phyloP scores from a whole-genome alignment of 2,888 invertebrate genomes.

The Lissocephala sabroskyi region DNA sequence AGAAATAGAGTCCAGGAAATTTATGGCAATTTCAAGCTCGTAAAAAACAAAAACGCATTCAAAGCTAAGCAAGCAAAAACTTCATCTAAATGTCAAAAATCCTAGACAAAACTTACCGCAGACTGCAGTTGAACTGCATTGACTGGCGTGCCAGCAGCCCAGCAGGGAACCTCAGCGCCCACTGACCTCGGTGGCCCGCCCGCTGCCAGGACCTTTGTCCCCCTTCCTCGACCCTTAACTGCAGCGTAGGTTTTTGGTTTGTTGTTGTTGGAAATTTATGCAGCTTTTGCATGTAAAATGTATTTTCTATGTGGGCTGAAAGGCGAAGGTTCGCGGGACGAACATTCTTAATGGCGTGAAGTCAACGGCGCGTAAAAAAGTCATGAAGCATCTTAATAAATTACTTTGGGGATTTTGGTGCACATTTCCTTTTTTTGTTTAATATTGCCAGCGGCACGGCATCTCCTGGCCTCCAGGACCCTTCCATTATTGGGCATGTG shows the following conservation, averaged over 20 bases:
- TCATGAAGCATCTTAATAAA: constrained; percentile 71
- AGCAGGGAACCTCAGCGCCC: too few relatives aligned
- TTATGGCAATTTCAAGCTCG: constrained; percentile 53
- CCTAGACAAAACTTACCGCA: constrained; percentile 37
- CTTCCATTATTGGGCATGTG: too few relatives aligned
- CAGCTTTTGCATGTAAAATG: constrained; percentile 44
- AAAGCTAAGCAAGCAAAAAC: constrained; percentile 54
- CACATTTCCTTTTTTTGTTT: constrained; percentile 65
- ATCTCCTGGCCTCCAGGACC: too few relatives aligned
- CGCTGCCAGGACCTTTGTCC: too few relatives aligned
- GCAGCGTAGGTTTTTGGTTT: too few relatives aligned
- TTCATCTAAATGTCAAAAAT: constrained; percentile 58
- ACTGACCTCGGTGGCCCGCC: too few relatives aligned
- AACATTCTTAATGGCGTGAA: constrained; percentile 69
- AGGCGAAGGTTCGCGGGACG: constrained; percentile 35
- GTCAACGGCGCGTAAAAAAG: constrained; percentile 68
- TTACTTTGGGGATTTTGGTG: constrained; percentile 70
- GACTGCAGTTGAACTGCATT: constrained; percentile 2
- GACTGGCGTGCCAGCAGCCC: too few relatives aligned
- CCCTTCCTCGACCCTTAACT: too few relatives aligned
- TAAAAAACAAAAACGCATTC: constrained; percentile 46
- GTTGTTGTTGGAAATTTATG: constrained; percentile 37
- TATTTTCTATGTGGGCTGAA: constrained; percentile 8
- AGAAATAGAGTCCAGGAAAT: constrained; percentile 40
- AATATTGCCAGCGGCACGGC: constrained; percentile 55